These are phyloP conservation scores for Syngnathus floridae DNA, from an alignment of 2,113 vertebrate genomes.

Conservation along the genomic window DNA sequence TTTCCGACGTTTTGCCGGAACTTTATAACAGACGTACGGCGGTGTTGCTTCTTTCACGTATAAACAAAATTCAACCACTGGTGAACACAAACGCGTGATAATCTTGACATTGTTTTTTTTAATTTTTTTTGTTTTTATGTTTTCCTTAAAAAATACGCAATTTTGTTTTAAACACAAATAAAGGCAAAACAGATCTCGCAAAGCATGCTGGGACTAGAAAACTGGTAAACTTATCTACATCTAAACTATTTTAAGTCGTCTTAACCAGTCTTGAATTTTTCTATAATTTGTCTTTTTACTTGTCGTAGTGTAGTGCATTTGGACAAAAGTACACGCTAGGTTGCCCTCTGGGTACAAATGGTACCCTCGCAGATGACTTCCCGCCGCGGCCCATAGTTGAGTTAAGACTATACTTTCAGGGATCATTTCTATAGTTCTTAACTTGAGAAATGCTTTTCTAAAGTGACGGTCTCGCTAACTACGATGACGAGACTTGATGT, in stretches of 20 bases:
- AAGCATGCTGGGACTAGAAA: background rate
- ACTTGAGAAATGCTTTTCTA: conserved; percentile 61
- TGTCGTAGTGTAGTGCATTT: background rate
- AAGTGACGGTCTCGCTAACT: conserved; percentile 49
- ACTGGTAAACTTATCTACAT: background rate
- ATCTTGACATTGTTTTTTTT: background rate
- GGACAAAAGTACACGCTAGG: background rate
- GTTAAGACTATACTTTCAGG: background rate
- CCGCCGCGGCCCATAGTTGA: rapidly evolving
- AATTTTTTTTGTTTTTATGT: background rate
- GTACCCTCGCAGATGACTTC: rapidly evolving
- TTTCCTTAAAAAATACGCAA: background rate
- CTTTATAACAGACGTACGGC: background rate
- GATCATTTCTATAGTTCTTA: conserved; percentile 31
- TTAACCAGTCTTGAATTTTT: background rate
- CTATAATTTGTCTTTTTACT: background rate
- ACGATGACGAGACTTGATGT: conserved; percentile 50
- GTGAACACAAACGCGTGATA: background rate
- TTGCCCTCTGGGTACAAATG: conserved; percentile 6
- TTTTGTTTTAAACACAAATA: background rate
- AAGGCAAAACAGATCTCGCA: background rate
- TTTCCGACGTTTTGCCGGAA: background rate
- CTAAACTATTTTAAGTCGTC: background rate
- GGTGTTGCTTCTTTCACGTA: background rate
- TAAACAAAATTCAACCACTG: background rate